Evolutionary conservation across 2,797 vertebrate genomes (phyloP).

Genomic region (Spondyliosoma cantharus): DNA sequence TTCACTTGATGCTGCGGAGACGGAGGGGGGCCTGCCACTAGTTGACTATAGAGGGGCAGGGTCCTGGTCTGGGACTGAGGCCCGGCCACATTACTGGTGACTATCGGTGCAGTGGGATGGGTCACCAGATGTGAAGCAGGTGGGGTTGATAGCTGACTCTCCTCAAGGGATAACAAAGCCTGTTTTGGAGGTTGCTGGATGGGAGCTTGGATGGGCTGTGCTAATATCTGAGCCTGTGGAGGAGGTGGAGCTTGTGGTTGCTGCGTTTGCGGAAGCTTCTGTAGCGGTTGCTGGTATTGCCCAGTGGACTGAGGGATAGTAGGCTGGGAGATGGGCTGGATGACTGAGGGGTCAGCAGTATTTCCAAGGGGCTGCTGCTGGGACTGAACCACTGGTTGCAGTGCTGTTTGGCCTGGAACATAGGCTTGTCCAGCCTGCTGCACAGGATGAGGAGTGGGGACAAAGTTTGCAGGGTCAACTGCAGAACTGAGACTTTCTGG

Average conservation of each 20-base stretch:
- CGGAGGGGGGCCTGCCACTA: conserved; percentile 63
- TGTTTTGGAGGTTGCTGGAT: conserved; percentile 67
- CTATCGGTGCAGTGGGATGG: conserved; percentile 59
- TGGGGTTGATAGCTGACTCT: conserved; percentile 64
- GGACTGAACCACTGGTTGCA: conserved; percentile 59
- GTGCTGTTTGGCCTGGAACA: conserved; percentile 62
- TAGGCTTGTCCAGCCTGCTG: conserved; percentile 70
- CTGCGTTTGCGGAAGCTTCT: conserved; percentile 69
- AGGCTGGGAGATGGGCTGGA: conserved; percentile 70
- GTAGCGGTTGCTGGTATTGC: conserved; percentile 77
- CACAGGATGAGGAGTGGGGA: conserved; percentile 66
- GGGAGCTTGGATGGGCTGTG: conserved; percentile 61
- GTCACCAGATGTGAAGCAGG: conserved; percentile 63
- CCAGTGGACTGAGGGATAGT: conserved; percentile 64
- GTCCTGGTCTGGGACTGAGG: conserved; percentile 67
- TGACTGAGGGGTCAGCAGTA: conserved; percentile 59
- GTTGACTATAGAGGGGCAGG: conserved; percentile 76
- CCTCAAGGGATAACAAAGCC: conserved; percentile 62
- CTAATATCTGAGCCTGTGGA: conserved; percentile 67
- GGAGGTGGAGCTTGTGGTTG: conserved; percentile 64
- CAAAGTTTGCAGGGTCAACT: conserved; percentile 63
- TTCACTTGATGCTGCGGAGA: conserved; percentile 77
- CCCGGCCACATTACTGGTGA: conserved; percentile 52
- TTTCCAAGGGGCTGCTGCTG: conserved; percentile 69
- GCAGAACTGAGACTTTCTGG: conserved; percentile 52